Percentiles rank a stretch among this genome's conserved stretches.
Conservation (phyloP, 2,888 invertebrate genomes). For the Protula sp. region DNA sequence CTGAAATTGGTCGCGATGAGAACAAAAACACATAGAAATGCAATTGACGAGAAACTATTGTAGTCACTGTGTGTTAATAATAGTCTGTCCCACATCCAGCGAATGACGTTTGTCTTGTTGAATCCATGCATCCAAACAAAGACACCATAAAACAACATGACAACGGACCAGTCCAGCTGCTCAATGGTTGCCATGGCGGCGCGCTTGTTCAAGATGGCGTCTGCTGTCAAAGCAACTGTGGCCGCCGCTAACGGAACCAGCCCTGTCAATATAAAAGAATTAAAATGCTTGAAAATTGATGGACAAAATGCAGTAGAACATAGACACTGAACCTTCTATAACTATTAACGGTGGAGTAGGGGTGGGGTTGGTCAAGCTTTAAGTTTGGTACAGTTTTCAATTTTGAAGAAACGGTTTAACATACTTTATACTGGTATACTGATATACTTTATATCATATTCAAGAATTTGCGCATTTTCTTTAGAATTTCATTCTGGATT, state of each 20-base stretch:
- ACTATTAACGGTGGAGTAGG: too few relatives aligned
- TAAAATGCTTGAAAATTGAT: too few relatives aligned
- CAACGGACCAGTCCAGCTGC: slow-evolving; percentile 24
- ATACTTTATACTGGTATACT: too few relatives aligned
- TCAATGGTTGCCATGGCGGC: slow-evolving; percentile 12
- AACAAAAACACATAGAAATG: background rate
- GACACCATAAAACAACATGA: slow-evolving; percentile 26
- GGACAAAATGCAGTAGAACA: too few relatives aligned
- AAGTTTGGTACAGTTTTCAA: too few relatives aligned
- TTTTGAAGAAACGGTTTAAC: too few relatives aligned
- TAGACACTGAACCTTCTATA: too few relatives aligned
- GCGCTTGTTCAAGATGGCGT: slow-evolving; percentile 19
- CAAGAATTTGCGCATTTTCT: too few relatives aligned
- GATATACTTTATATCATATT: too few relatives aligned
- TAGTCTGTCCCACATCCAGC: background rate
- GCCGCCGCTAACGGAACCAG: slow-evolving; percentile 24
- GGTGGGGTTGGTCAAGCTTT: too few relatives aligned
- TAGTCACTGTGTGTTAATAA: background rate
- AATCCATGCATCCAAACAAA: slow-evolving; percentile 28
- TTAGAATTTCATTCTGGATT: too few relatives aligned
- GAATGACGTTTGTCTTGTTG: background rate
- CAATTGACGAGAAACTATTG: background rate
- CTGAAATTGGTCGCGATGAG: background rate
- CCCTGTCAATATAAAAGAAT: slow-evolving; percentile 11
- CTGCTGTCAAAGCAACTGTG: slow-evolving; percentile 15